Evolutionary conservation across 2,888 invertebrate genomes (phyloP), one percentile per base, ranked within the genome.

Genomic region (Microctonus aethiopoides): DNA sequence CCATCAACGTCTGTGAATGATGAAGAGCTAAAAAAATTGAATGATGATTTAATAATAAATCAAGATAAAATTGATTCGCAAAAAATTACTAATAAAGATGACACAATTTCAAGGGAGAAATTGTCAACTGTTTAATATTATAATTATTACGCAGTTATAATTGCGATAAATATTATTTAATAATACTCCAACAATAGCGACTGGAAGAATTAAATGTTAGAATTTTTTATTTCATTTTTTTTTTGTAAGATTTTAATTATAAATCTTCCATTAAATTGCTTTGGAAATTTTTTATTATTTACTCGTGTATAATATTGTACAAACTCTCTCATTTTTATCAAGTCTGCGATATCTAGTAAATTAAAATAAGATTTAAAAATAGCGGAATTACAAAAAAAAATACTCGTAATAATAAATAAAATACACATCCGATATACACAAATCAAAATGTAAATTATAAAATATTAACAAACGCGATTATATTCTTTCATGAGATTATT

Each of bases 11-110:
- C 22, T 0, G 71, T 67, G 1, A 73, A 75, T 20, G 29, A 10
- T n/a, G 72, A 71, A 5, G 72, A 74, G 24, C 70, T 75, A 16
- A 20, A 62, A 22, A 39, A 20, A 0, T 67, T 75, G 0, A 71
- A 74, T 32, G 32, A 61, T 0, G 5, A 61, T 54, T 16, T 67
- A 51, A 26, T 39, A 46, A 52, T 29, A 7, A 52, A 60, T 20
- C 29, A 52, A 32, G 56, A 72, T 22, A 4, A 11, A 26, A 62
- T 72, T 1, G 24, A 36, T 22, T 16, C 41, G 11, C 69, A 51
- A 5, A 29, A 20, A 20, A 16, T 1, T n/a, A 29, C 34, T n/a
- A 36, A 67, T 41, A 59, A 52, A n/a, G 61, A 62, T 36, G 16
- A 62, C 6, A 46, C 60, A 60, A 20, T 22, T 34, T 13, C 16